These are phyloP conservation scores for Sclerodermus sp. DNA, from an alignment of 2,888 invertebrate species.

Conservation along the genomic window DNA sequence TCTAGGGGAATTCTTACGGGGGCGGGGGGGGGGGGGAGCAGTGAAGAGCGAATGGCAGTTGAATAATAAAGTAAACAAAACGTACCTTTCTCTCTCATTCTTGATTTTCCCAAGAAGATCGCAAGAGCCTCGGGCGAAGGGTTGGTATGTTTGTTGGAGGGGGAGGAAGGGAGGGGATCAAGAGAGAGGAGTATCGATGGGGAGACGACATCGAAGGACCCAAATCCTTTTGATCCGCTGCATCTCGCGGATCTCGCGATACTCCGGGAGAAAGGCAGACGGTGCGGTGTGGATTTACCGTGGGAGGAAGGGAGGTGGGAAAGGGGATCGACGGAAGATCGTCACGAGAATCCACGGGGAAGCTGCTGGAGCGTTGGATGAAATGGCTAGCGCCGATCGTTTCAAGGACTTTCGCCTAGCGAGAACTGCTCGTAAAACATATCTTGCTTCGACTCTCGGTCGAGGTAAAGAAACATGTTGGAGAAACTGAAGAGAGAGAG, in stretches of 20 bases:
- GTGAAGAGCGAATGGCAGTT: too few species aligned
- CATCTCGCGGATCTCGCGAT: not conserved
- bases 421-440: too few species aligned
- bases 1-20: not conserved
- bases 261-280: not conserved
- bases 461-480: too few species aligned
- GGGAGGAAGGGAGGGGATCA: not conserved
- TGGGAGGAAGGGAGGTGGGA: not conserved
- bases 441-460: too few species aligned
- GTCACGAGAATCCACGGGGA: not conserved
- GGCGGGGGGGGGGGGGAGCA: not conserved
- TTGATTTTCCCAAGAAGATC: too few species aligned
- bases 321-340: not conserved
- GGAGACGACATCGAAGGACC: not conserved
- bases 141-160: not conserved
- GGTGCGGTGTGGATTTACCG: not conserved
- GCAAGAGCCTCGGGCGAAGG: too few species aligned
- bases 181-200: not conserved
- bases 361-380: too few species aligned
- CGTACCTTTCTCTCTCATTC: too few species aligned
- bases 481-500: too few species aligned
- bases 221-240: conserved; percentile 1
- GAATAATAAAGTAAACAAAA: too few species aligned
- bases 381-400: too few species aligned
- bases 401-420: too few species aligned